Percentiles rank a stretch among this genome's conserved stretches.
phyloP scores from a whole-genome alignment of 1,140 invertebrate genomes.

The Scylla paramamosain region DNA sequence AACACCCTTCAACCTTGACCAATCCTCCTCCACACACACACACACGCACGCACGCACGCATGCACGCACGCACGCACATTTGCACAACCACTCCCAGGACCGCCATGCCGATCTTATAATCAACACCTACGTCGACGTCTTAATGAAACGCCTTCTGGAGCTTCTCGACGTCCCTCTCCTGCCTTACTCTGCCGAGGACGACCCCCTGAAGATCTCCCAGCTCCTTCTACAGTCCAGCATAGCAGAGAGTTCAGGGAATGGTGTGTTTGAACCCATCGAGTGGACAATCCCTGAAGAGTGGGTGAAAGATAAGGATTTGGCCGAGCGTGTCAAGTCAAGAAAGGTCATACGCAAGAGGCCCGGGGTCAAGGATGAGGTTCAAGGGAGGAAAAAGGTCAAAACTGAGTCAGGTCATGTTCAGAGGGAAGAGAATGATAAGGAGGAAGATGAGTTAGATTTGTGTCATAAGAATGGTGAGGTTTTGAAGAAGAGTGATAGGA shows the following conservation, averaged over 20 bases:
- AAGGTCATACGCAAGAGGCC: conserved; percentile 18
- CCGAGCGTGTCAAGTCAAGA: conserved; percentile 58
- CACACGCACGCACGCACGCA: no score
- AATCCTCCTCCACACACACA: no score
- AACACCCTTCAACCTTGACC: no score
- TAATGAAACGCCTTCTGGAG: conserved; percentile 89
- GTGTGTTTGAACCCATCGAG: conserved; percentile 73
- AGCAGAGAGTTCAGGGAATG: background rate
- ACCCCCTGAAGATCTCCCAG: conserved; percentile 82
- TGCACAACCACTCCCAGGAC: conserved; percentile 89
- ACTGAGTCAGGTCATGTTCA: background rate
- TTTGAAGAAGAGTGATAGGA: conserved; percentile 6
- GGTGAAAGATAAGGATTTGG: conserved; percentile 67
- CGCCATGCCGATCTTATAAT: conserved; percentile 95
- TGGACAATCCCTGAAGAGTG: conserved; percentile 74
- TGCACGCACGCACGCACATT: no score
- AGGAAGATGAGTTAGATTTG: background rate
- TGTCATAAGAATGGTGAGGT: background rate
- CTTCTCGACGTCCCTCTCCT: conserved; percentile 87
- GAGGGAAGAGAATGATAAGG: conserved; percentile 31
- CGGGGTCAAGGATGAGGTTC: background rate
- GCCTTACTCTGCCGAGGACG: conserved; percentile 85
- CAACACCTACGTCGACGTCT: conserved; percentile 92
- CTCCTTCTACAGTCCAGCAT: background rate
- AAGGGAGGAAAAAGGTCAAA: conserved; percentile 32